These are phyloP conservation scores for Prosapia bicincta DNA, from an alignment of 2,888 invertebrate genomes.

Conservation along the genomic window DNA sequence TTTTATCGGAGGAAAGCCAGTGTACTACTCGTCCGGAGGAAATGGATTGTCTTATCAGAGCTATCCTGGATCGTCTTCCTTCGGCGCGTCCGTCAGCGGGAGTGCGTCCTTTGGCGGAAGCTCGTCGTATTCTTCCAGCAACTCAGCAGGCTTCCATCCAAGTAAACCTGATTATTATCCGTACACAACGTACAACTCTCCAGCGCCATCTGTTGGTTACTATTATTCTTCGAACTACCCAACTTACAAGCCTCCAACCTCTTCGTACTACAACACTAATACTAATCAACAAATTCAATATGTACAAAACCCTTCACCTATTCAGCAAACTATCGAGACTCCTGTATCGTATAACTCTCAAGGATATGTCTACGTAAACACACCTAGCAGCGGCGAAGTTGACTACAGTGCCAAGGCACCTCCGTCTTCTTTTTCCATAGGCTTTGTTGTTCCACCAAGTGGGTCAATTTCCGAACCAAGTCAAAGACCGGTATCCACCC, in stretches of 20 bases:
- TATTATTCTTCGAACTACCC: not conserved
- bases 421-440: not conserved
- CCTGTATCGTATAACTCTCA: not conserved
- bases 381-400: not conserved
- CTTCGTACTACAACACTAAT: not conserved
- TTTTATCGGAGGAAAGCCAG: not conserved
- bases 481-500: no score
- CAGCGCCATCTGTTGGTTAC: not conserved
- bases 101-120: not conserved
- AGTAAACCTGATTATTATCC: not conserved
- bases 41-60: not conserved
- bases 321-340: not conserved
- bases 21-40: not conserved
- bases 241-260: not conserved
- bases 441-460: not conserved
- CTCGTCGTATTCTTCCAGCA: not conserved
- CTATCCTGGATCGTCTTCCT: not conserved
- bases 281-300: not conserved
- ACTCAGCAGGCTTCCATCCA: not conserved
- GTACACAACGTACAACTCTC: not conserved
- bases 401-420: not conserved
- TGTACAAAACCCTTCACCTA: not conserved
- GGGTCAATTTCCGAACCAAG: not conserved
- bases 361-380: not conserved
- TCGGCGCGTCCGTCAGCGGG: not conserved